Conservation (phyloP, 2,888 invertebrate species). For the Corythucha ciliata region DNA sequence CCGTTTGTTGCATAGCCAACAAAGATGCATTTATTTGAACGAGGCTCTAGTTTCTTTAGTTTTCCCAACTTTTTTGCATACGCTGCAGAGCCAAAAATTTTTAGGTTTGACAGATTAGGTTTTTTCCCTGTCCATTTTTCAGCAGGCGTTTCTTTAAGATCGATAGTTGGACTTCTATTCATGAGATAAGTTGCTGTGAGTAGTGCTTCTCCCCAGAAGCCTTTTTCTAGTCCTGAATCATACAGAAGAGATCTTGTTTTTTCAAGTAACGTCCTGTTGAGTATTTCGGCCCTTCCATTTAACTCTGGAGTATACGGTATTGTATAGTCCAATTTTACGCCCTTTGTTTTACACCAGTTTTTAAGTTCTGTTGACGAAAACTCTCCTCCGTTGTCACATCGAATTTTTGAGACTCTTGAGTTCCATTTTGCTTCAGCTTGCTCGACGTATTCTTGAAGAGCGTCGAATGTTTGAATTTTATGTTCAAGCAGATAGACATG, state of each 20-base stretch:
- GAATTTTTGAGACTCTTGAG: conserved; percentile 31
- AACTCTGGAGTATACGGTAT: conserved; percentile 27
- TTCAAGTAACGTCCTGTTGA: conserved; percentile 33
- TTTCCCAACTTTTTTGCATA: conserved; percentile 35
- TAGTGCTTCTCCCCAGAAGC: conserved; percentile 39
- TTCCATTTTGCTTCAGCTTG: conserved; percentile 30
- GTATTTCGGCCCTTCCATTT: conserved; percentile 30
- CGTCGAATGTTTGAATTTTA: conserved; percentile 29
- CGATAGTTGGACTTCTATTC: conserved; percentile 35
- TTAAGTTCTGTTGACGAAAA: too few species aligned
- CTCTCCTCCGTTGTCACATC: too few species aligned
- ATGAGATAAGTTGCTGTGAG: conserved; percentile 33
- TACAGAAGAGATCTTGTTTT: conserved; percentile 34
- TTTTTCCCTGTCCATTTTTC: conserved; percentile 36
- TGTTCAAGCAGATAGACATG: conserved; percentile 26
- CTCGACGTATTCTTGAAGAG: conserved; percentile 32
- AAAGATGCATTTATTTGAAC: conserved; percentile 35
- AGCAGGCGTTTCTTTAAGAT: conserved; percentile 30
- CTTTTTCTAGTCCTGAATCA: conserved; percentile 33
- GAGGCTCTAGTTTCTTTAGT: conserved; percentile 36
- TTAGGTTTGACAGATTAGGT: conserved; percentile 36
- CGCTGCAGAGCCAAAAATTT: conserved; percentile 37
- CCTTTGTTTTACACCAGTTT: conserved; percentile 26
- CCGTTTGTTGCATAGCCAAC: conserved; percentile 33
- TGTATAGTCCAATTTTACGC: conserved; percentile 26